Conservation (phyloP, 2,888 invertebrate genomes). For the Lymantria monacha region DNA sequence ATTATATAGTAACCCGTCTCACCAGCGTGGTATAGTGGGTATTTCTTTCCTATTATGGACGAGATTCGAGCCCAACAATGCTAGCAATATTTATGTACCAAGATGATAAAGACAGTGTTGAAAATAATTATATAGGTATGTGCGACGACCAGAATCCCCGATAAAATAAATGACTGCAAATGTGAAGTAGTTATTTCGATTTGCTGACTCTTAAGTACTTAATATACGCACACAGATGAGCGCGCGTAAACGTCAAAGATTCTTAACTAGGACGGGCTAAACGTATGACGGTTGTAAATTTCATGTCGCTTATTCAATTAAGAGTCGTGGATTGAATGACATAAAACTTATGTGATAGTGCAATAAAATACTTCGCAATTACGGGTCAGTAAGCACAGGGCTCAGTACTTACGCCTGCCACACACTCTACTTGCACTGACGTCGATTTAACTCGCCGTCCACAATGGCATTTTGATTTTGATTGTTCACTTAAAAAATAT, state of each 20-base stretch:
- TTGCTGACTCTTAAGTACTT: slow-evolving; percentile 17
- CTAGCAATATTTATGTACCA: no score
- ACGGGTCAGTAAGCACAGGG: slow-evolving; percentile 65
- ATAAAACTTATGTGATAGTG: slow-evolving; percentile 77
- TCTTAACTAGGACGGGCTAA: slow-evolving; percentile 63
- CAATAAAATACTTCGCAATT: slow-evolving; percentile 77
- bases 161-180: not conserved
- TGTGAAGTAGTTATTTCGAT: slow-evolving; percentile 1
- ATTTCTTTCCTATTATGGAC: no score
- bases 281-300: slow-evolving; percentile 75
- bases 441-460: slow-evolving; percentile 26
- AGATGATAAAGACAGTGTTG: no score
- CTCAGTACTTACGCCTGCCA: slow-evolving; percentile 39
- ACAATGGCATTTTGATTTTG: slow-evolving; percentile 35
- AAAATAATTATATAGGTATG: not conserved
- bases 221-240: slow-evolving; percentile 32
- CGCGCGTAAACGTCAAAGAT: slow-evolving; percentile 49
- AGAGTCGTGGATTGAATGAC: slow-evolving; percentile 76
- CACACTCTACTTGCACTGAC: slow-evolving; percentile 31
- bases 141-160: not conserved
- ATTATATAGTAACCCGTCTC: no score
- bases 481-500: slow-evolving; percentile 37
- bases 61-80: no score
- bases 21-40: no score
- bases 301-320: slow-evolving; percentile 78